Evolutionary conservation across 2,888 invertebrate genomes (phyloP).

Genomic region (Limnephilus lunatus): DNA sequence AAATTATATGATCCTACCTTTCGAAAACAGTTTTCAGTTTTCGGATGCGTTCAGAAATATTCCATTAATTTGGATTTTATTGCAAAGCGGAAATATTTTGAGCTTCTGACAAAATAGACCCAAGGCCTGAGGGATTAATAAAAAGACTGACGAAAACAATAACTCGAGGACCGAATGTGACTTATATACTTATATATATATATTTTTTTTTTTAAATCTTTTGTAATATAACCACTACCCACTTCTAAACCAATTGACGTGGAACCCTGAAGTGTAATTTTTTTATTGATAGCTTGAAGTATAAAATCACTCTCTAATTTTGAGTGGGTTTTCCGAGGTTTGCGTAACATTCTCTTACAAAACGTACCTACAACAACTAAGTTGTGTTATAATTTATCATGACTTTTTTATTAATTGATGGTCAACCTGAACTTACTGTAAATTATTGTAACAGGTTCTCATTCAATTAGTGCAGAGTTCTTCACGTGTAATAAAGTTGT

Average conservation of each 20-base stretch:
- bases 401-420: neutral
- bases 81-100: too few relatives aligned
- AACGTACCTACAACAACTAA: neutral
- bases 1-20: too few relatives aligned
- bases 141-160: neutral
- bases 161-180: too few relatives aligned
- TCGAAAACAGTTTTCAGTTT: too few relatives aligned
- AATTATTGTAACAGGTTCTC: neutral
- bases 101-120: too few relatives aligned
- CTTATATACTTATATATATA: too few relatives aligned
- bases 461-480: neutral
- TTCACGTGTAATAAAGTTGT: neutral
- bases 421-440: neutral
- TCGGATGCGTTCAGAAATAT: too few relatives aligned
- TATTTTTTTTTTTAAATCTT: neutral
- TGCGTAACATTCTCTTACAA: neutral
- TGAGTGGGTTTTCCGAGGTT: neutral
- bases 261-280: neutral
- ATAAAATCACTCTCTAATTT: neutral
- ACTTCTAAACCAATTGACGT: neutral
- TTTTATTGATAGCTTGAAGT: neutral
- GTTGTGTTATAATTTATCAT: neutral
- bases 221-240: neutral
- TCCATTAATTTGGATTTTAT: too few relatives aligned
- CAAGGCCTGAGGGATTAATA: neutral